Percentiles rank a stretch among this genome's conserved stretches.
phyloP scores from a whole-genome alignment of 2,797 vertebrate genomes.

The Acropternis orthonyx region DNA sequence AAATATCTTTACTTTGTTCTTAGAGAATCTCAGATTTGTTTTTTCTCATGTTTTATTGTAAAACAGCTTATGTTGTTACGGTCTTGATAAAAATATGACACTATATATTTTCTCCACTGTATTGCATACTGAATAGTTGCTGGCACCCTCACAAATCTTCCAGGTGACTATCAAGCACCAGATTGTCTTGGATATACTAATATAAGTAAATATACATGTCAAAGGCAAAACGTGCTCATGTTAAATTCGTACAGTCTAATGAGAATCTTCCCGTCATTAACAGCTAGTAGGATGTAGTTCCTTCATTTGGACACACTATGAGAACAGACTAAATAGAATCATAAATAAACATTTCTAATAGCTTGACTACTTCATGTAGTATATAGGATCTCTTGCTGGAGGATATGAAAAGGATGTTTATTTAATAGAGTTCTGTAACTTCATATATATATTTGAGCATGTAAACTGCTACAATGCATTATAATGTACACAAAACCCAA shows the following conservation, averaged over 20 bases:
- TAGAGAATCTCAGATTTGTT: neutral
- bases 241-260: neutral
- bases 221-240: neutral
- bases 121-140: neutral
- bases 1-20: neutral
- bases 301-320: neutral
- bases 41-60: neutral
- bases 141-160: neutral
- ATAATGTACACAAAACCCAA: neutral
- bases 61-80: neutral
- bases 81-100: neutral
- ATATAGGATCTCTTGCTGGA: neutral
- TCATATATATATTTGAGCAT: neutral
- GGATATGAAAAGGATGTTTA: slow-evolving; percentile 2
- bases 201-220: neutral
- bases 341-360: neutral
- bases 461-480: neutral
- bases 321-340: neutral
- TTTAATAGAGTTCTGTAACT: slow-evolving; percentile 4
- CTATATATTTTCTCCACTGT: neutral
- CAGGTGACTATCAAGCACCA: neutral
- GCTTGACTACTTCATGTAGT: neutral
- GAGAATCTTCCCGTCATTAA: neutral
- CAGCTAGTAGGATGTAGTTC: neutral
- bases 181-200: neutral